Evolutionary conservation across 1,140 invertebrate species (phyloP).

Genomic region (Lordiphosa stackelbergi): DNA sequence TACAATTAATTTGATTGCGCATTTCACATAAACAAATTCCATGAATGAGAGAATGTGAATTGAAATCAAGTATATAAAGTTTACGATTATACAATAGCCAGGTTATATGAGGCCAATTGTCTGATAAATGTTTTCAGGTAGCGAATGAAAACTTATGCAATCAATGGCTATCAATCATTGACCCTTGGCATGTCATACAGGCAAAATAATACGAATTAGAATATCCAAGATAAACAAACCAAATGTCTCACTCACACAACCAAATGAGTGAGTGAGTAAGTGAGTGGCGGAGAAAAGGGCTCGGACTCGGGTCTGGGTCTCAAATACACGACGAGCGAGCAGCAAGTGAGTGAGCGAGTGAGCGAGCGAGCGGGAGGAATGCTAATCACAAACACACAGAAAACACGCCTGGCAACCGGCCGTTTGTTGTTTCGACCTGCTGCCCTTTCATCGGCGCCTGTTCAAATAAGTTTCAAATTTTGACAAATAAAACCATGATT

Average conservation of each 20-base stretch:
- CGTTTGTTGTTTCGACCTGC: constrained; percentile 10
- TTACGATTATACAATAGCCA: constrained; percentile 1
- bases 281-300: constrained; percentile 7
- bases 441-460: constrained; percentile 64
- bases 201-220: too few relatives aligned
- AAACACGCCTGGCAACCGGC: constrained; percentile 37
- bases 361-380: constrained; percentile 18
- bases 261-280: too few relatives aligned
- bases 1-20: constrained; percentile 5
- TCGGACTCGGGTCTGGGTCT: neutral
- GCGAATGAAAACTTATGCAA: neutral
- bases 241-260: too few relatives aligned
- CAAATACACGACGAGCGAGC: neutral
- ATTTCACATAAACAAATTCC: neutral
- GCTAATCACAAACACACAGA: constrained; percentile 54
- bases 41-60: constrained; percentile 5
- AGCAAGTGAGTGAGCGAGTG: constrained; percentile 2
- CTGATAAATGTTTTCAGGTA: constrained; percentile 2
- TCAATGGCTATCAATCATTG: too few relatives aligned
- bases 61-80: constrained; percentile 6
- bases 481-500: constrained; percentile 77
- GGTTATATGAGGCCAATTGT: neutral
- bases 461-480: constrained; percentile 77
- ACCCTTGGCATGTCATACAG: too few relatives aligned
- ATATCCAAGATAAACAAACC: too few relatives aligned